Percentiles rank a stretch among this genome's conserved stretches.
These are phyloP conservation scores for Stenchaetothrips biformis DNA, from an alignment of 2,888 invertebrate genomes.

Conservation along the genomic window DNA sequence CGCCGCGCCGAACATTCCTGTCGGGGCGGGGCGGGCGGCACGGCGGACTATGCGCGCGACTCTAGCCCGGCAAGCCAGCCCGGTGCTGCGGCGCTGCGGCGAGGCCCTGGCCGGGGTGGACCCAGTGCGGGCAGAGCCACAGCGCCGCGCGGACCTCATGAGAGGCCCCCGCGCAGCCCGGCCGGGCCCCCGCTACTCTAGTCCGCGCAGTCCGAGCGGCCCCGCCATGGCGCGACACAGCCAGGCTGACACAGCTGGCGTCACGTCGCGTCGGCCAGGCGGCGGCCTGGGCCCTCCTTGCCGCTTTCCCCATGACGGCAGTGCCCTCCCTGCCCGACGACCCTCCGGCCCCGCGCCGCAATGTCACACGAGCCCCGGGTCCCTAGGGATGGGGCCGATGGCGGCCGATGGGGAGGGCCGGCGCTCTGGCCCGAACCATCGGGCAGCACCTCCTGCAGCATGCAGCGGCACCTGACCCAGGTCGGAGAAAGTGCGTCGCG, in stretches of 20 bases:
- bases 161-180: constrained; percentile 2
- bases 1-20: too few species aligned
- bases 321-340: background rate
- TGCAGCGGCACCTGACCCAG: background rate
- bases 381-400: too few species aligned
- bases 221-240: too few species aligned
- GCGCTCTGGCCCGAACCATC: too few species aligned
- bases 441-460: background rate
- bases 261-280: background rate
- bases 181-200: too few species aligned
- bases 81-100: background rate
- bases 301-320: too few species aligned
- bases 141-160: background rate
- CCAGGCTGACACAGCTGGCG: too few species aligned
- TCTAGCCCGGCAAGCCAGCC: background rate
- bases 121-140: background rate
- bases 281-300: background rate
- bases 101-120: background rate
- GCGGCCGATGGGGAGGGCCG: background rate
- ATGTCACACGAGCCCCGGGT: too few species aligned
- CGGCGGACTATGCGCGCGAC: background rate
- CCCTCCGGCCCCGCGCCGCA: background rate
- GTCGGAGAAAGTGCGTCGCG: background rate
- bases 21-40: too few species aligned
- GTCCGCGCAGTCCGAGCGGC: too few species aligned